Percentiles rank a stretch among this genome's conserved stretches.
Evolutionary conservation across 2,113 vertebrate genomes (phyloP).

Genomic region (Narcine bancroftii): DNA sequence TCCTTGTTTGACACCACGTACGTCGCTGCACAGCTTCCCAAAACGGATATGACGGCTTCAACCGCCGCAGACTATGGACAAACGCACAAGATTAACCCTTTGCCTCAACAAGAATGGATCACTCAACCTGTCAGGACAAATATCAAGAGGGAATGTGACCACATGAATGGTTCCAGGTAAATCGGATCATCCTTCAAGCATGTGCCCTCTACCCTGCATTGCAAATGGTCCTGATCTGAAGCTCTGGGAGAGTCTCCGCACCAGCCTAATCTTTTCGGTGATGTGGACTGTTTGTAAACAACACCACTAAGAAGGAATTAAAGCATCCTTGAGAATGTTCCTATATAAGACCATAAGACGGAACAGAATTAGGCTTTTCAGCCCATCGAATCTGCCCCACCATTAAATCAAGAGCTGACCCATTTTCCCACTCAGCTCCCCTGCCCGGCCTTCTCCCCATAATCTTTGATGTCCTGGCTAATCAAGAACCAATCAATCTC

Average conservation of each 20-base stretch:
- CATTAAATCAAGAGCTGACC: too few relatives aligned
- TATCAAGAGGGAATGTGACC: slow-evolving; percentile 94
- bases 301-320: not conserved
- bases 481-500: too few relatives aligned
- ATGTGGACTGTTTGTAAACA: not conserved
- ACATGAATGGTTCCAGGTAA: slow-evolving; percentile 96
- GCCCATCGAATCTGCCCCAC: too few relatives aligned
- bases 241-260: not conserved
- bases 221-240: not conserved
- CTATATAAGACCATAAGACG: too few relatives aligned
- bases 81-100: slow-evolving; percentile 91
- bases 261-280: not conserved
- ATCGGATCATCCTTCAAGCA: not conserved
- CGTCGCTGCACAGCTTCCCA: slow-evolving; percentile 84
- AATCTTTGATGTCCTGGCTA: too few relatives aligned
- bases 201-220: too few relatives aligned
- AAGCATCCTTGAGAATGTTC: not conserved
- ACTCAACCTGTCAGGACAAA: slow-evolving; percentile 83
- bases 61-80: slow-evolving; percentile 91
- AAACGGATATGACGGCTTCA: slow-evolving; percentile 97
- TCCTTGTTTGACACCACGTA: slow-evolving; percentile 93
- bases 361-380: too few relatives aligned
- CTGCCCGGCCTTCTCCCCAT: too few relatives aligned
- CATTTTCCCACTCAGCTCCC: too few relatives aligned
- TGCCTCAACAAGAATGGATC: slow-evolving; percentile 96